Evolutionary conservation across 2,888 invertebrate genomes (phyloP), one percentile per base, ranked within the genome.

Genomic region (Tetragonula carbonaria): DNA sequence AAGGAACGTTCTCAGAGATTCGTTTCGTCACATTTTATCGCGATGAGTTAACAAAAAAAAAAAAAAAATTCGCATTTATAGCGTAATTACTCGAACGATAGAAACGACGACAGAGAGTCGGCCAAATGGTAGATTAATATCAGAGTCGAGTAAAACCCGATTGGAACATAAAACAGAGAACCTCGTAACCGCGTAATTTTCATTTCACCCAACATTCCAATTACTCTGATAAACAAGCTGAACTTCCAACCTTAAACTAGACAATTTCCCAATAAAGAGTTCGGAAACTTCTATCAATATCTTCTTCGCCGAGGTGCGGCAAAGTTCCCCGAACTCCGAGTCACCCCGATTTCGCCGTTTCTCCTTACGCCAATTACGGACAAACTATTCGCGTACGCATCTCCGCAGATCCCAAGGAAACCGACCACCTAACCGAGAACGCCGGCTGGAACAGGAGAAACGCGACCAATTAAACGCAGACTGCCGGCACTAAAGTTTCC

Each of bases 401-500:
- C 57, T n/a, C 2, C n/a, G 5, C 5, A 14, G n/a, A 57, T n/a
- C 57, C n/a, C n/a, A 2, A n/a, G 5, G n/a, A 14, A 59, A 5
- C 57, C 23, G n/a, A 59, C 21, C 14, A 2, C n/a, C 14, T n/a
- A n/a, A 59, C 0, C 57, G 1, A 59, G n/a, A 59, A n/a, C n/a
- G n/a, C 2, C 5, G 13, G 4, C n/a, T 59, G n/a, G n/a, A 57
- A n/a, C 5, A n/a, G 57, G 14, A n/a, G n/a, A 59, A 59, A n/a
- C 14, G 57, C 57, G 57, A 59, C n/a, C 55, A 78, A 78, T 73
- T 78, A 78, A 50, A 33, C 28, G 33, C 57, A 4, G 21, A 67
- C 18, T 13, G 16, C 18, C 51, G 28, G 45, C 8, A 55, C 13
- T 21, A 16, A 70, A 83, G 68, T 77, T 83, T 57, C 55, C 53